Percentiles rank a stretch among this genome's conserved stretches.
Conservation (phyloP, 2,888 invertebrate genomes). For the Nasonovia ribisnigri region DNA sequence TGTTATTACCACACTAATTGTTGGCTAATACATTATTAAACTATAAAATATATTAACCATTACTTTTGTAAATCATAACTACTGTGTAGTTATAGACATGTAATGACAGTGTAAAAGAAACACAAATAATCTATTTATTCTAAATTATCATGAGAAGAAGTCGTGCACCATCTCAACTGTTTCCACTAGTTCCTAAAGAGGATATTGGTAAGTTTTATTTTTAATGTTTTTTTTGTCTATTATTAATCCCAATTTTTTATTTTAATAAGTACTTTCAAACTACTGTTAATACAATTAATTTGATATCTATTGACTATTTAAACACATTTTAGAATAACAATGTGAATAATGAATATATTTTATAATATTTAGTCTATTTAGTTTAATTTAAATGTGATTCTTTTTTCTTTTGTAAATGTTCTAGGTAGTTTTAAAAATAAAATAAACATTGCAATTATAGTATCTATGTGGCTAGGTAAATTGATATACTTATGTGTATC, state of each 20-base stretch:
- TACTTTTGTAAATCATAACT: background rate
- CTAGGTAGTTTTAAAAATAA: background rate
- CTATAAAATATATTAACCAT: background rate
- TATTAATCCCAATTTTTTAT: background rate
- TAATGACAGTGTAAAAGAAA: background rate
- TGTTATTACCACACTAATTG: background rate
- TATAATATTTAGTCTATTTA: background rate
- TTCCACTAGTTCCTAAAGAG: slow-evolving; percentile 59
- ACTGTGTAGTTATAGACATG: too few relatives aligned
- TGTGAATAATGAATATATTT: background rate
- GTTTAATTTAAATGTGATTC: background rate
- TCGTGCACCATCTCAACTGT: slow-evolving; percentile 53
- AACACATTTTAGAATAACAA: too few relatives aligned
- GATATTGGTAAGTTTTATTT: slow-evolving; percentile 39
- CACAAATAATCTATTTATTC: background rate
- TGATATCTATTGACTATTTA: background rate
- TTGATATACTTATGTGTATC: too few relatives aligned
- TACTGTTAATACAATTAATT: background rate
- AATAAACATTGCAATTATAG: background rate
- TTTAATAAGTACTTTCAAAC: background rate
- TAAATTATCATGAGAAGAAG: slow-evolving; percentile 52
- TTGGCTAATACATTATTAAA: background rate
- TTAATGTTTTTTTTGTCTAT: background rate
- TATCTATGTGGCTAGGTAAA: background rate
- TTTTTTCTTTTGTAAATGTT: background rate